A percentile compares a stretch with the other conserved stretches of the same genome.
Evolutionary conservation across 2,888 invertebrate species (phyloP).

Genomic region (Macrophya annulata): DNA sequence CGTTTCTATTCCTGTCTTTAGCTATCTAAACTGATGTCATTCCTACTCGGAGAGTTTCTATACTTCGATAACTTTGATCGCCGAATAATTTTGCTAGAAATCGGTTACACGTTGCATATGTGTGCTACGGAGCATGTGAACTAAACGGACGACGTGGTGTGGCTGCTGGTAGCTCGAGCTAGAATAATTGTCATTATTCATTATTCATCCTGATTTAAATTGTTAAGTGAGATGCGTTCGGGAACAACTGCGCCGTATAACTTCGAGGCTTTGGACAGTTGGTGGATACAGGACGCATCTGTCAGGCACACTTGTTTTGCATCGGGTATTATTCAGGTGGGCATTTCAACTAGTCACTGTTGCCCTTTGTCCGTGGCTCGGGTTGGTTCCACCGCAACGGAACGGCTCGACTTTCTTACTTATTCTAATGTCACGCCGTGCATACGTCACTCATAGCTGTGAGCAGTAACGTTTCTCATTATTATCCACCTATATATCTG

Average conservation of each 20-base stretch:
- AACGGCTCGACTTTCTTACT: constrained; percentile 43
- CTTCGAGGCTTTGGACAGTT: constrained; percentile 38
- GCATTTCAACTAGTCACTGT: constrained; percentile 52
- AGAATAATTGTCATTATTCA: constrained; percentile 66
- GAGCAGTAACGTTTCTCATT: background rate
- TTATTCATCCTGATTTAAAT: constrained; percentile 68
- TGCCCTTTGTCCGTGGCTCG: constrained; percentile 23
- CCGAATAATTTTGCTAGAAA: constrained; percentile 39
- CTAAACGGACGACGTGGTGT: background rate
- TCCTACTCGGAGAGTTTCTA: constrained; percentile 16
- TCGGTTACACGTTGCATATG: background rate
- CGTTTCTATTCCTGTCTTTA: constrained; percentile 40
- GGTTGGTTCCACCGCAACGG: constrained; percentile 16
- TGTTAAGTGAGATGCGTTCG: constrained; percentile 57
- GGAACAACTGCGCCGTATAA: constrained; percentile 39
- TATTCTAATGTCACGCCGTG: constrained; percentile 40
- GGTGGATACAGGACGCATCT: constrained; percentile 56
- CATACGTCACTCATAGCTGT: constrained; percentile 6
- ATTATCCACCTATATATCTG: background rate
- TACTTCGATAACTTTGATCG: constrained; percentile 10
- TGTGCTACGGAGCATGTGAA: background rate
- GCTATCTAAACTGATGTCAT: constrained; percentile 40
- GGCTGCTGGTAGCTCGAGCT: constrained; percentile 42
- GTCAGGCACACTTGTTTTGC: constrained; percentile 55
- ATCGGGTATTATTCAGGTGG: constrained; percentile 52